Base-by-base conservation (phyloP, 2,888 invertebrate species). In the Lithophane leautieri region DNA sequence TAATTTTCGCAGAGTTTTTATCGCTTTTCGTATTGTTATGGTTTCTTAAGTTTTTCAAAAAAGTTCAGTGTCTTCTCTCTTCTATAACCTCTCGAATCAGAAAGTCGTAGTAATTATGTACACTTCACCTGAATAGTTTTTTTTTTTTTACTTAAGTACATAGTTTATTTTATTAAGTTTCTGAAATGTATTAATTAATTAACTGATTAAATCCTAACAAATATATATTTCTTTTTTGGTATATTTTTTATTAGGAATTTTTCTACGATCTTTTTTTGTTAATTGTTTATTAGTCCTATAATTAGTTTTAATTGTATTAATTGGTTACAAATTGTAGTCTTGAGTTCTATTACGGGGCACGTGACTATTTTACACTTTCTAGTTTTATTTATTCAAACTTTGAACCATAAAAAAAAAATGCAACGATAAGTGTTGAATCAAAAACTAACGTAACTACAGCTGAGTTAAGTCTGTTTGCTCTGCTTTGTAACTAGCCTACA, bases 1-100 rank as follows among this genome's bases (percentile, higher is more conserved):
- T 89, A 88, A 89, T 85, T 89, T 85, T 74, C 58, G 68, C 67
- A 54, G 66, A 72, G 71, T 73, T 79, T 82, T 86, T 77, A 86
- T 82, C 52, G 76, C 62, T 79, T 76, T 74, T 76, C 50, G 65
- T 76, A 71, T 70, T 76, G 58, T 65, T 70, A 78, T 44, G 63
- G 44, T 73, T 77, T 68, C 76, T 81, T 68, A 71, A 61, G 52
- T 61, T 69, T 40, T 62, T 16, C 3, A 12, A n/a, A 54, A 50
- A 50, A 28, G 34, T 70, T 68, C 50, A 44, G 52, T 22, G 56
- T 58, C n/a, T n/a, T 22, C 7, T 61, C 19, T 58, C 28, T 14
- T 28, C 3, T 68, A 28, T 14, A 76, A 52, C 56, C 19, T 66
- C 16, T 78, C 9, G 42, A 78, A 60, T 34, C 42, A 14, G 14